Conservation (phyloP, 2,797 vertebrate species). For the Scarus forsteni region DNA sequence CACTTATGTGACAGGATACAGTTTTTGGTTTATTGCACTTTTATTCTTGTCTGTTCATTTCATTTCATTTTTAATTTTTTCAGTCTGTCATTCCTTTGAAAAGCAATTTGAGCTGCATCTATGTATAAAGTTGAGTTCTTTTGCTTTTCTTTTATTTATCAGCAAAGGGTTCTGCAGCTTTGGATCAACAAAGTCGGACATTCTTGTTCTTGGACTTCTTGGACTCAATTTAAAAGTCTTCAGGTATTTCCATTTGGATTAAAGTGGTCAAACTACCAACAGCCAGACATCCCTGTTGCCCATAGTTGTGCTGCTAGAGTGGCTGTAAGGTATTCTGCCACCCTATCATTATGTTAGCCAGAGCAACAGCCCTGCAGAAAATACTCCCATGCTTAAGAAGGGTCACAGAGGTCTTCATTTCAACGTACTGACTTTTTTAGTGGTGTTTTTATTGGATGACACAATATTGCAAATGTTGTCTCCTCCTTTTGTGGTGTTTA, state of each 20-base stretch:
- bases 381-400: not conserved
- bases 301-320: not conserved
- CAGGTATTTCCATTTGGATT: not conserved
- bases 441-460: not conserved
- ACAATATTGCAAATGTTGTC: slow-evolving; percentile 8
- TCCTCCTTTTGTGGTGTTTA: not conserved
- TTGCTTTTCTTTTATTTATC: too few species aligned
- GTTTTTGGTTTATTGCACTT: too few species aligned
- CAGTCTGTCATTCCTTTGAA: too few species aligned
- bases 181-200: too few species aligned
- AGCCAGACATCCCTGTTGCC: not conserved
- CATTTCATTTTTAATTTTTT: too few species aligned
- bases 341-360: not conserved
- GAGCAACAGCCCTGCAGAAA: not conserved
- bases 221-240: too few species aligned
- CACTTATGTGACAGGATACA: too few species aligned
- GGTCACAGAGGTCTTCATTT: not conserved
- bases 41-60: too few species aligned
- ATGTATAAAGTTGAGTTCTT: too few species aligned
- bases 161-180: too few species aligned
- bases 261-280: not conserved
- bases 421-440: not conserved
- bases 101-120: too few species aligned
- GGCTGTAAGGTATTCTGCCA: not conserved
- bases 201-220: too few species aligned